These are phyloP conservation scores for Toxotes lorentzi DNA, from an alignment of 2,797 vertebrate genomes.

Conservation along the genomic window DNA sequence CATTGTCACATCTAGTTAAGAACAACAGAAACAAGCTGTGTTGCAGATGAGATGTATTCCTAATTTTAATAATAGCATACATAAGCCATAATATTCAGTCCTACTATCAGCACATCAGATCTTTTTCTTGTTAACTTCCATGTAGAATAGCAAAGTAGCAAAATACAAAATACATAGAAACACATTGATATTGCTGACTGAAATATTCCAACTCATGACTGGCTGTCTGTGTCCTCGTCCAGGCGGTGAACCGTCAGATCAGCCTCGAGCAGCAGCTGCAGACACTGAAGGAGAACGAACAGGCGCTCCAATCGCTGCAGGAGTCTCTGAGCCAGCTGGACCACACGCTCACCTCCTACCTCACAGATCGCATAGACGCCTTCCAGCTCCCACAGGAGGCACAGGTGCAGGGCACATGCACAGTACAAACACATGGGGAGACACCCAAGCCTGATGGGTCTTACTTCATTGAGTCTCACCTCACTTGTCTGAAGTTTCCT, in stretches of 20 bases:
- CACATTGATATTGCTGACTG: rapidly evolving
- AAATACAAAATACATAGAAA: background rate
- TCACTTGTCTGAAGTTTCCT: background rate
- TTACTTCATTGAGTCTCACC: background rate
- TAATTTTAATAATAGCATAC: background rate
- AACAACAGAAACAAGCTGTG: background rate
- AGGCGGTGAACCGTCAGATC: constrained; percentile 93
- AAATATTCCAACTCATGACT: constrained; percentile 21
- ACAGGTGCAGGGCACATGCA: constrained; percentile 85
- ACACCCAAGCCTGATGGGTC: background rate
- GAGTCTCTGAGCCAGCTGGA: constrained; percentile 93
- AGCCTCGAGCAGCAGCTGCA: constrained; percentile 93
- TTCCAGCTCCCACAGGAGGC: constrained; percentile 95
- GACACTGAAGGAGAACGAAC: constrained; percentile 89
- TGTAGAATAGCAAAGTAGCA: background rate
- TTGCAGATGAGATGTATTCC: background rate
- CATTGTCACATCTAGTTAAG: background rate
- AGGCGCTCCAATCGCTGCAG: constrained; percentile 90
- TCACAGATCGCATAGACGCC: constrained; percentile 95
- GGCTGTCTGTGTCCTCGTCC: constrained; percentile 16
- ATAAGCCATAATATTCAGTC: background rate
- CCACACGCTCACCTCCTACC: constrained; percentile 93
- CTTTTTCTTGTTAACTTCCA: background rate
- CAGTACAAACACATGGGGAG: background rate
- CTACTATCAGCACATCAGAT: background rate